phyloP scores from a whole-genome alignment of 2,797 vertebrate species.

The Protosalanx chinensis region DNA sequence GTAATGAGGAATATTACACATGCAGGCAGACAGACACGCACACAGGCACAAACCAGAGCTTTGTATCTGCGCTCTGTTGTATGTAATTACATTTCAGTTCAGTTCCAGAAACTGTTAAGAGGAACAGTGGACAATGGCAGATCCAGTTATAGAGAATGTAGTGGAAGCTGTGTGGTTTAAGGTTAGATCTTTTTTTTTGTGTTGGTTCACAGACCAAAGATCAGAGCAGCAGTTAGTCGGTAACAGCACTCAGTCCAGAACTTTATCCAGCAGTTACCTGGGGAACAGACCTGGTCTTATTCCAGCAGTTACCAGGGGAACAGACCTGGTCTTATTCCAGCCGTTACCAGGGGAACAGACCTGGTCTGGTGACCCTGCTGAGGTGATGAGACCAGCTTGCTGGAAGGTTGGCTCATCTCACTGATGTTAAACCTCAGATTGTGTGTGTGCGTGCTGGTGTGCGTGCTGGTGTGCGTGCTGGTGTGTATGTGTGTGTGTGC shows the following conservation, averaged over 20 bases:
- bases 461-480: conserved; percentile 28
- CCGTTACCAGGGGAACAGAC: conserved; percentile 13
- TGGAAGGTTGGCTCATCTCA: background rate
- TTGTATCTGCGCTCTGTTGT: too few relatives aligned
- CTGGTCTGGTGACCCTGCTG: background rate
- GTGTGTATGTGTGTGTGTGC: conserved; percentile 5
- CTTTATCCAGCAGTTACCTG: too few relatives aligned
- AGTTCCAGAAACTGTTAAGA: conserved; percentile 5
- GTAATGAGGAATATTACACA: background rate
- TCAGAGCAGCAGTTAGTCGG: too few relatives aligned
- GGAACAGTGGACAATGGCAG: conserved; percentile 1
- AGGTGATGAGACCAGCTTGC: too few relatives aligned
- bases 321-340: too few relatives aligned
- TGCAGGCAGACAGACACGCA: background rate
- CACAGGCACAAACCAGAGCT: background rate
- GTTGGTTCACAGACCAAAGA: too few relatives aligned
- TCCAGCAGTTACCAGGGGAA: too few relatives aligned
- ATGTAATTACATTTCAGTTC: background rate
- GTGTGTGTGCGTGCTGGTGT: conserved; percentile 12
- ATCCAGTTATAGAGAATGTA: too few relatives aligned
- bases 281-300: too few relatives aligned
- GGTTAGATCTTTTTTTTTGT: too few relatives aligned
- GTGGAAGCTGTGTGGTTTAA: too few relatives aligned
- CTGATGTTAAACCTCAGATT: background rate
- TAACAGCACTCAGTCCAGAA: too few relatives aligned